Evolutionary conservation across 2,113 vertebrate genomes (phyloP), one percentile per base, ranked within the genome.

Genomic region (Sander lucioperca): DNA sequence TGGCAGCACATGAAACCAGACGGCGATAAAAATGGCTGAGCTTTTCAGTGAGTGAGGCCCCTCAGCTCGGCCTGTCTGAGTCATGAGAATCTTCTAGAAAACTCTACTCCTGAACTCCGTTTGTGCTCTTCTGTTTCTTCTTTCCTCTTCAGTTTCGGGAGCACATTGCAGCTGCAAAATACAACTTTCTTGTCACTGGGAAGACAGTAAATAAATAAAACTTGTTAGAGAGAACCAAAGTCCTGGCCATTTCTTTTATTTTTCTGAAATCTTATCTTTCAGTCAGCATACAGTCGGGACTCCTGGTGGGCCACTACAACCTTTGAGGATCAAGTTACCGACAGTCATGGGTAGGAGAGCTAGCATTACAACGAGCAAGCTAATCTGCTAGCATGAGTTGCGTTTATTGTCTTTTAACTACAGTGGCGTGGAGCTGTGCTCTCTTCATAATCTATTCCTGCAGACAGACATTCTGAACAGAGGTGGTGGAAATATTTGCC

Each of bases 1-100:
- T 91, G 89, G 91, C 88, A 89, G 67, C 80, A 75, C 80, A 78
- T 78, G 86, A 89, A 92, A 53, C 69, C 83, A 87, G 82, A 80
- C 80, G 23, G 68, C 45, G 76, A 80, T 89, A 89, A 81, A 91
- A 87, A 82, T 67, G 83, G 83, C 70, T 33, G 58, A 85, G 88
- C 85, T 80, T 56, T 82, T 67, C 83, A 78, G 27, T 61, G 59
- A 61, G 62, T 2, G 70, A 83, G 82, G 84, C 73, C 68, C 73
- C 77, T 74, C 21, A 21, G 71, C 58, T 76, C 27, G 69, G 70
- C 61, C 78, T 1, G 74, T 70, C 65, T 70, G 77, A 87, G 25
- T 56, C 83, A 77, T 27, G 64, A 88, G 77, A 82, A 85, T 72
- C 84, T 33, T 66, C 63, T 36, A 76, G 70, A 71, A 86, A 85